A percentile compares a stretch with the other conserved stretches of the same genome.
These are phyloP conservation scores for Apodemia zela DNA, from an alignment of 2,888 invertebrate genomes.

Conservation along the genomic window DNA sequence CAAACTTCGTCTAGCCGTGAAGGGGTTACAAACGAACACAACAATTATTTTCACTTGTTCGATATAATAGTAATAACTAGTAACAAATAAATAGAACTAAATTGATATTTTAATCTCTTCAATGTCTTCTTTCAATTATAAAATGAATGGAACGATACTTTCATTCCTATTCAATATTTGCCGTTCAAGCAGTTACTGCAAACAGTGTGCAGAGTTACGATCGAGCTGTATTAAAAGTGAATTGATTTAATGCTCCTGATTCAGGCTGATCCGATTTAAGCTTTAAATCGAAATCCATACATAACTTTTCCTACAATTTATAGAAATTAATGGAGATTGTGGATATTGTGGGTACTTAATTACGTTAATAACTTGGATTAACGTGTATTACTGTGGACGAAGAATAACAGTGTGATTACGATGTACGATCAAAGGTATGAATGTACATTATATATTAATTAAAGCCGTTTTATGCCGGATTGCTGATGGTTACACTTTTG, in stretches of 20 bases:
- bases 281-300: conserved; percentile 17
- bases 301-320: conserved; percentile 12
- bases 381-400: not conserved
- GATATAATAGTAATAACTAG: not conserved
- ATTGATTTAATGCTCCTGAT: conserved; percentile 17
- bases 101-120: conserved; percentile 1
- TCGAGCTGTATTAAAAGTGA: conserved; percentile 17
- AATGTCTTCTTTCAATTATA: conserved; percentile 16
- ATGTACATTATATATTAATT: not conserved
- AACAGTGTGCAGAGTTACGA: conserved; percentile 19
- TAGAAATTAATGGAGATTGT: conserved; percentile 1
- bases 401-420: not conserved
- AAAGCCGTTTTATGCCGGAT: too few relatives aligned
- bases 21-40: too few relatives aligned
- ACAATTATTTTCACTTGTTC: not conserved
- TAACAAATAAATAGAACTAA: conserved; percentile 11
- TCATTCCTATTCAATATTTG: conserved; percentile 23
- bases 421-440: not conserved
- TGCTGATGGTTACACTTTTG: too few relatives aligned
- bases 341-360: not conserved
- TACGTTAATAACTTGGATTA: not conserved
- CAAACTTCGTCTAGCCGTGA: too few relatives aligned
- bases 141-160: conserved; percentile 18
- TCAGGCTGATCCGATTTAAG: conserved; percentile 20
- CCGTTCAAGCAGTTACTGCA: conserved; percentile 21